A percentile compares a stretch with the other conserved stretches of the same genome.
These are phyloP conservation scores for Melitaea cinxia DNA, from an alignment of 1,140 invertebrate species.

Conservation along the genomic window DNA sequence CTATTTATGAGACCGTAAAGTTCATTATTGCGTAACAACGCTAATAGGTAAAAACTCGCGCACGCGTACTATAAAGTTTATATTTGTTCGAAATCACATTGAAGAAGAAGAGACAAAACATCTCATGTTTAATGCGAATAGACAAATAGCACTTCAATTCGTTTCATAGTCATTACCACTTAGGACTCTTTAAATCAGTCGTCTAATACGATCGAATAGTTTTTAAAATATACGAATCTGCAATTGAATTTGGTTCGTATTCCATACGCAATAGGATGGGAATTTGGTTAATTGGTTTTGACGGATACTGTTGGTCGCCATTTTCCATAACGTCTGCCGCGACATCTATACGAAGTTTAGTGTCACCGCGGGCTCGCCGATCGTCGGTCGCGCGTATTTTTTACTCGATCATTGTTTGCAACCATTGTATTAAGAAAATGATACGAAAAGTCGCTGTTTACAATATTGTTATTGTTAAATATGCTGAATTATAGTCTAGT, in stretches of 20 bases:
- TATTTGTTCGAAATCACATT: conserved; percentile 57
- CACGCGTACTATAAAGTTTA: conserved; percentile 60
- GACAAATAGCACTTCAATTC: conserved; percentile 44
- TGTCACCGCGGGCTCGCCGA: conserved; percentile 64
- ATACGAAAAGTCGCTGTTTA: conserved; percentile 50
- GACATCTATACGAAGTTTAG: conserved; percentile 76
- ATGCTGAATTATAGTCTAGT: conserved; percentile 29
- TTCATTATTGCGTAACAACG: conserved; percentile 19
- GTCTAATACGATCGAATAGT: conserved; percentile 70
- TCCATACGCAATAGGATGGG: conserved; percentile 26
- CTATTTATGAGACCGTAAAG: conserved; percentile 2
- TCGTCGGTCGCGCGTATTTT: conserved; percentile 48
- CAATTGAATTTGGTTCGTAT: conserved; percentile 40
- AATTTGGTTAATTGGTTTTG: conserved; percentile 47
- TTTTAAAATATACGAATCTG: conserved; percentile 36
- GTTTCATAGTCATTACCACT: conserved; percentile 40
- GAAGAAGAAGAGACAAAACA: conserved; percentile 58
- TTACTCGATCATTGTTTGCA: conserved; percentile 57
- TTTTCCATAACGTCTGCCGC: conserved; percentile 73
- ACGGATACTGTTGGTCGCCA: conserved; percentile 65
- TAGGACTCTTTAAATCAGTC: conserved; percentile 54
- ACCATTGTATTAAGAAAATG: conserved; percentile 65
- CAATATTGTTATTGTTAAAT: conserved; percentile 36
- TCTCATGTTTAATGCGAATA: conserved; percentile 48
- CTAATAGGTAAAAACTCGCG: conserved; percentile 46